Evolutionary conservation across 2,113 vertebrate genomes (phyloP).

Genomic region (Probosciger aterrimus): DNA sequence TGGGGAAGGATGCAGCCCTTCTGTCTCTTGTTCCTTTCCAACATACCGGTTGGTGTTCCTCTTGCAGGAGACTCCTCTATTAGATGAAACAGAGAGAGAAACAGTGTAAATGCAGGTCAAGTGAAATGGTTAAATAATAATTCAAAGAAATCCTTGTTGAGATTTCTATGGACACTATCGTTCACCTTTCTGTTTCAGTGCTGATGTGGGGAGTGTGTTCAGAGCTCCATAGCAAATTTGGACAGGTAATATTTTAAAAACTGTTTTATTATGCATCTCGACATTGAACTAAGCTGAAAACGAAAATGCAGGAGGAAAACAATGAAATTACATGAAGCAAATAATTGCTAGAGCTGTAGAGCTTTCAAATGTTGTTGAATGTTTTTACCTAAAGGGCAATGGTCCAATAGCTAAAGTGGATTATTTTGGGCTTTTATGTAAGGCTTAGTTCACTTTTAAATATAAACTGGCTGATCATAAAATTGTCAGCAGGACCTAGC

Average conservation of each 20-base stretch:
- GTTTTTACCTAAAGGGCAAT: neutral
- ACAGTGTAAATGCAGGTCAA: neutral
- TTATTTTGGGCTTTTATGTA: neutral
- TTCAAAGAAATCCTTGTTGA: neutral
- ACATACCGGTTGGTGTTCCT: neutral
- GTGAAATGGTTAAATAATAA: neutral
- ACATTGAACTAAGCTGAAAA: neutral
- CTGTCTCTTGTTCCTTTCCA: neutral
- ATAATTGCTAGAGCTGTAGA: neutral
- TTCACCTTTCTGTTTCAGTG: neutral
- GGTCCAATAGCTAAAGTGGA: neutral
- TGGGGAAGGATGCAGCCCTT: neutral
- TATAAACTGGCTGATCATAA: neutral
- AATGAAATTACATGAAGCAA: neutral
- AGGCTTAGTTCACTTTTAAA: neutral
- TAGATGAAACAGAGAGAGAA: neutral
- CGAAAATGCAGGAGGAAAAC: neutral
- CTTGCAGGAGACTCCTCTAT: neutral
- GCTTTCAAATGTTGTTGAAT: neutral
- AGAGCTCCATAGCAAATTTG: neutral
- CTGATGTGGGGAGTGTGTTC: neutral
- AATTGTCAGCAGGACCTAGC: neutral
- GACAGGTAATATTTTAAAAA: neutral
- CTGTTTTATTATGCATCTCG: rapidly evolving
- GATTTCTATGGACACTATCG: neutral